Evolutionary conservation across 2,797 vertebrate species (phyloP), one percentile per base, ranked within the genome.

Genomic region (Acrossocheilus wenchowensis): DNA sequence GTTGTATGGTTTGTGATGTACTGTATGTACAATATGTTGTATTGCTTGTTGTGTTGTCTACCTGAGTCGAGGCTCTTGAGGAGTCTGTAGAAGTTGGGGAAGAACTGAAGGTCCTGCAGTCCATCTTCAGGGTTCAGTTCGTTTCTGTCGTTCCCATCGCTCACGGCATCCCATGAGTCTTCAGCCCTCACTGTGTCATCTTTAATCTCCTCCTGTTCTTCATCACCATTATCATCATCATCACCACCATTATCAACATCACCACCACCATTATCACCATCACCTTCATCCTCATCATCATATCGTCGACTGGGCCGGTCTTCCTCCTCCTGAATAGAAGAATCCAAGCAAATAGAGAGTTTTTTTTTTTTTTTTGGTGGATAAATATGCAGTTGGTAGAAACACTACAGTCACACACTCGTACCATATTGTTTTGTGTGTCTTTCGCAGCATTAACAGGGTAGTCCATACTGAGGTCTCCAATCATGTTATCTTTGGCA

Each of bases 31-130:
- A 3, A 30, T 75, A 11, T 43, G 36, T 66, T 8, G n/a, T 23
- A 43, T 41, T 62, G 30, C 26, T 48, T 48, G 6, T 3, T 60
- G 68, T 43, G 34, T 39, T 15, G 50, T 69, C 62, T 91, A 99
- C 98, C 98, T 94, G 97, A 97, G 91, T 98, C 96, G 21, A 99
- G 97, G 92, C 97, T 98, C 94, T 94, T 97, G 86, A 99, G 96
- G 14, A 99, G 94, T 21, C 95, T 96, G 7, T 99, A 99, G 93
- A 99, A 99, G 92, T 99, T 99, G 85, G 98, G 98, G 93, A 99
- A 99, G 93, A 99, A 99, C 68, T 98, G 98, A 86, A 99, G 97
- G 90, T 99, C 98, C 92, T 98, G 96, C 4, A 99, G 97, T 57
- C 95, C 95, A 6, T 98, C 97, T 86, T 96, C 95, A 2, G 94